phyloP scores from a whole-genome alignment of 2,888 invertebrate genomes.

The Leptinotarsa peninsularis region DNA sequence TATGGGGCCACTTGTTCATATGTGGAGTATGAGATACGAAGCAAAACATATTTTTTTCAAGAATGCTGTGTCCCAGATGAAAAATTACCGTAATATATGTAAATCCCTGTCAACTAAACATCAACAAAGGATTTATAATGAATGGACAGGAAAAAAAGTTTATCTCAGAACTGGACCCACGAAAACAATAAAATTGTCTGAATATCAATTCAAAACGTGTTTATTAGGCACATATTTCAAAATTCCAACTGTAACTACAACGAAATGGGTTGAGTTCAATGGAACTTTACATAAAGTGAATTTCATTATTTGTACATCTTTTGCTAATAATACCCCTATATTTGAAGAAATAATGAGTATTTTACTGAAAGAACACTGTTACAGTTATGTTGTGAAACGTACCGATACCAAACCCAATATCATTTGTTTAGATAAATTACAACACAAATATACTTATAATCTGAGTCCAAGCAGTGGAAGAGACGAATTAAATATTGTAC shows the following conservation, averaged over 20 bases:
- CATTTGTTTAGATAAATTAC: not conserved
- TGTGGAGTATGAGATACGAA: constrained; percentile 11
- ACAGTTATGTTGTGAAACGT: not conserved
- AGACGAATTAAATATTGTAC: constrained; percentile 7
- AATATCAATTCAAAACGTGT: not conserved
- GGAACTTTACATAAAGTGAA: not conserved
- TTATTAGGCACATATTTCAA: not conserved
- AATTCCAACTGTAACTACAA: not conserved
- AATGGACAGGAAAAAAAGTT: constrained; percentile 1
- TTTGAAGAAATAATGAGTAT: constrained; percentile 11
- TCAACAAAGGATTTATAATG: constrained; percentile 4
- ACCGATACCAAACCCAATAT: not conserved
- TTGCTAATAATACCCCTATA: not conserved
- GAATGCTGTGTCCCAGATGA: not conserved
- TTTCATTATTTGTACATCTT: not conserved
- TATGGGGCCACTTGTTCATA: not conserved
- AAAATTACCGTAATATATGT: constrained; percentile 18
- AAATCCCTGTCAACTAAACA: constrained; percentile 2
- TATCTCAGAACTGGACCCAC: constrained; percentile 1
- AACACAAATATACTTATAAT: not conserved
- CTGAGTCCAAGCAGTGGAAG: constrained; percentile 4
- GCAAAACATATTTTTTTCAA: constrained; percentile 16
- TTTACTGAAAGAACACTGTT: constrained; percentile 5
- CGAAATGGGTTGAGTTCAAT: constrained; percentile 14
- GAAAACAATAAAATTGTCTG: not conserved